Evolutionary conservation across 2,113 vertebrate genomes (phyloP).

Genomic region (Calypte anna): DNA sequence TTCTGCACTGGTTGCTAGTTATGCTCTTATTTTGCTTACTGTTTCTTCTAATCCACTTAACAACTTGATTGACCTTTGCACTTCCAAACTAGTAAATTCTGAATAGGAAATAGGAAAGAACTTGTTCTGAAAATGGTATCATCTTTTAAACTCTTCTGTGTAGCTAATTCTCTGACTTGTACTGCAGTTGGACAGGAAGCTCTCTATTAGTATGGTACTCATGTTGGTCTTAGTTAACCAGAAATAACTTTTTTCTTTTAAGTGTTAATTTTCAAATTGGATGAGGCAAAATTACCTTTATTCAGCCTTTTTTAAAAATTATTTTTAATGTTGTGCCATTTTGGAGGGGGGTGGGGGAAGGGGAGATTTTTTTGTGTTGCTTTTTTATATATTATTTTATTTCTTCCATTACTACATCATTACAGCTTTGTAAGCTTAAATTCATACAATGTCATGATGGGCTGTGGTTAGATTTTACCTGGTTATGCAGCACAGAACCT

Average conservation of each 20-base stretch:
- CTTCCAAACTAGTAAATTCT: not conserved
- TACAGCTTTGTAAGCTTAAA: not conserved
- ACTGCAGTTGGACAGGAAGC: not conserved
- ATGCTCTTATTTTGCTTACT: not conserved
- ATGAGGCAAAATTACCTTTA: not conserved
- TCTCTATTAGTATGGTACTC: not conserved
- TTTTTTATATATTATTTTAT: not conserved
- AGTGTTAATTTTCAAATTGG: not conserved
- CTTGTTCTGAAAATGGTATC: not conserved
- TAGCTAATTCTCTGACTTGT: not conserved
- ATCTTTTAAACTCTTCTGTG: not conserved
- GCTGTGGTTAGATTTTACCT: not conserved
- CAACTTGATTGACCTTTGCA: not conserved
- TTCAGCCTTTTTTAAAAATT: not conserved
- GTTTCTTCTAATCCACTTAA: not conserved
- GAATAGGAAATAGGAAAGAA: not conserved
- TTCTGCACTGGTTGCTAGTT: not conserved
- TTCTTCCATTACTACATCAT: not conserved
- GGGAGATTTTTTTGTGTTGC: fast-evolving
- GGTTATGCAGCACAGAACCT: not conserved
- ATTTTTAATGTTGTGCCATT: not conserved
- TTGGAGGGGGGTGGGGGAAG: too few relatives aligned
- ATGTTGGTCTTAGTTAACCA: not conserved
- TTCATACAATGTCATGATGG: not conserved
- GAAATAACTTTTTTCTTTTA: not conserved